phyloP scores from a whole-genome alignment of 1,140 invertebrate genomes.

The Diprion similis region DNA sequence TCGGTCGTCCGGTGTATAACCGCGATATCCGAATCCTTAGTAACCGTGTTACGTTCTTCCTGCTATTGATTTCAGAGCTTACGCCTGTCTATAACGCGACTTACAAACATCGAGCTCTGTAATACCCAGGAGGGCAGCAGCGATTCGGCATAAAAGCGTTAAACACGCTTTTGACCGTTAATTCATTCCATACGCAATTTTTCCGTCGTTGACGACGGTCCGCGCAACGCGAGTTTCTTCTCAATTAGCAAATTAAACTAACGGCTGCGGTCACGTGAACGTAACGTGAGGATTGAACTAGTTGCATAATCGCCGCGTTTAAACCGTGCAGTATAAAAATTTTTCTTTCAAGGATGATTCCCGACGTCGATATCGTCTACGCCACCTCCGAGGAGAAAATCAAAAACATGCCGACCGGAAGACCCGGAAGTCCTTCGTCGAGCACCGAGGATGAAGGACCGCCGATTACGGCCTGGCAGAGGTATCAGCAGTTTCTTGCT shows the following conservation, averaged over 20 bases:
- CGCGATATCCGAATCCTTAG: conserved; percentile 39
- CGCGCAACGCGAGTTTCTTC: not conserved
- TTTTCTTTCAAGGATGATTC: conserved; percentile 40
- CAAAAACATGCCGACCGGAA: conserved; percentile 30
- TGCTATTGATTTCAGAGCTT: conserved; percentile 43
- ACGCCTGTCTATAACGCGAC: not conserved
- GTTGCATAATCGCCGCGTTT: not conserved
- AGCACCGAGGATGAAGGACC: conserved; percentile 41
- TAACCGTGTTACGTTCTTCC: conserved; percentile 43
- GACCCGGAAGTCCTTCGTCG: conserved; percentile 36
- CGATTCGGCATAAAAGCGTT: too few relatives aligned
- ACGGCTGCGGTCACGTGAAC: not conserved
- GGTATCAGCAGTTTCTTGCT: conserved; percentile 45
- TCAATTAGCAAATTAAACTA: not conserved
- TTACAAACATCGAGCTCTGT: not conserved
- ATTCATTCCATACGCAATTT: too few relatives aligned
- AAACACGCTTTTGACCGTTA: too few relatives aligned
- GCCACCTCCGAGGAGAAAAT: conserved; percentile 39
- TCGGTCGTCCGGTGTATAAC: not conserved
- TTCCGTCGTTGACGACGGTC: too few relatives aligned
- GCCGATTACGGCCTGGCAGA: conserved; percentile 47
- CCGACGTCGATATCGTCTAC: conserved; percentile 39
- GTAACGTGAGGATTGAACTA: not conserved
- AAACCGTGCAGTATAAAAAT: not conserved
- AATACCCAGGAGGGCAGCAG: too few relatives aligned